Evolutionary conservation across 2,888 invertebrate species (phyloP).

Genomic region (Volucella inflata): DNA sequence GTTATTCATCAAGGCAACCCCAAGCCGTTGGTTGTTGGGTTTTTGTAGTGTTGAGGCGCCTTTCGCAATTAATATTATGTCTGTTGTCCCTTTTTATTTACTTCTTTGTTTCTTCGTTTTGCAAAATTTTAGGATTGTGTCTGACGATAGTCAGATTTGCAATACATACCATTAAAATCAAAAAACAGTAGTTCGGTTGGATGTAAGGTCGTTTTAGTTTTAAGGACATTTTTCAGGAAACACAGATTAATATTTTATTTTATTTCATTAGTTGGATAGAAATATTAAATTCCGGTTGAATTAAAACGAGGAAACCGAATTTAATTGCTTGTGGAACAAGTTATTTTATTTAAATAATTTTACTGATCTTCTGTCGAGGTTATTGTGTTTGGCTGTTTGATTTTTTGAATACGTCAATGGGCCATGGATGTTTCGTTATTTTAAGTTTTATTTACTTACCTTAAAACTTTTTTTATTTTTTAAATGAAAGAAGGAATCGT

Average conservation of each 20-base stretch:
- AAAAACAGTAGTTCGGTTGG: not conserved
- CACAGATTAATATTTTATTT: constrained; percentile 1
- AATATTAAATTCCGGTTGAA: not conserved
- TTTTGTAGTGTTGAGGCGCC: constrained; percentile 32
- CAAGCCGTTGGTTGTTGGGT: constrained; percentile 11
- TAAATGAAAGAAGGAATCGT: constrained; percentile 6
- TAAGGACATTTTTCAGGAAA: constrained; percentile 22
- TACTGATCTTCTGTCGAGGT: constrained; percentile 17
- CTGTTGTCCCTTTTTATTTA: not conserved
- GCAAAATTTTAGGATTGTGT: not conserved
- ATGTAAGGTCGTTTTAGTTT: constrained; percentile 1
- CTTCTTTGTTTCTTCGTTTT: constrained; percentile 15
- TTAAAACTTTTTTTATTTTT: constrained; percentile 15
- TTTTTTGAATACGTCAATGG: not conserved
- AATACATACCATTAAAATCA: no score
- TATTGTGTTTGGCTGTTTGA: not conserved
- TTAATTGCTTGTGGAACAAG: constrained; percentile 10
- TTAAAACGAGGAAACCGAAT: constrained; percentile 2
- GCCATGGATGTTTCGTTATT: constrained; percentile 20
- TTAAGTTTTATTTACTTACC: not conserved
- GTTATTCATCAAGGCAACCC: not conserved
- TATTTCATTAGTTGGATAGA: not conserved
- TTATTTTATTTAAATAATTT: constrained; percentile 19
- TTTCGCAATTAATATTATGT: constrained; percentile 26
- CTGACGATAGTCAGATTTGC: not conserved